Percentiles rank a stretch among this genome's conserved stretches.
Evolutionary conservation across 2,797 vertebrate genomes (phyloP).

Genomic region (Carapus acus): DNA sequence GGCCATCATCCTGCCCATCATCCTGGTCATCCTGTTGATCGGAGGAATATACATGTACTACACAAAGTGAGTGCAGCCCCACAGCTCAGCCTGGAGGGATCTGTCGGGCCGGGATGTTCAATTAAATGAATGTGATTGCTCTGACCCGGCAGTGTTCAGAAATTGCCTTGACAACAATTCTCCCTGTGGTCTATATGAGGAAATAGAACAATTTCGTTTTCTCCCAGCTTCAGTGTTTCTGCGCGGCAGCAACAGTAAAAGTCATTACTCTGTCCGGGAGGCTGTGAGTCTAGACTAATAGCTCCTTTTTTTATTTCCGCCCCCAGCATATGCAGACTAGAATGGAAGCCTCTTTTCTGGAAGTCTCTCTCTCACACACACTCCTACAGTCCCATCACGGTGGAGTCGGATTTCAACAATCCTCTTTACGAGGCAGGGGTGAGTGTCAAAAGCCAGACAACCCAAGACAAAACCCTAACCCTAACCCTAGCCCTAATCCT

Average conservation of each 20-base stretch:
- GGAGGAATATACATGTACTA: conserved; percentile 92
- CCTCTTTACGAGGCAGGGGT: conserved; percentile 94
- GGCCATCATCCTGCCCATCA: conserved; percentile 87
- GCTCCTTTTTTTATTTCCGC: conserved; percentile 11
- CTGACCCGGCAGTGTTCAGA: too few species aligned
- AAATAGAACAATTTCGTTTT: too few species aligned
- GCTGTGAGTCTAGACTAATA: background rate
- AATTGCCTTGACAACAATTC: too few species aligned
- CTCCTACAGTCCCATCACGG: conserved; percentile 90
- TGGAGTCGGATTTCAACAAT: conserved; percentile 92
- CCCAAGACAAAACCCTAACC: too few species aligned
- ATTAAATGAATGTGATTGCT: too few species aligned
- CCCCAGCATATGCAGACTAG: conserved; percentile 78
- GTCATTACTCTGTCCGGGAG: background rate
- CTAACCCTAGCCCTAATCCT: too few species aligned
- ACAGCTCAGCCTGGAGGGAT: too few species aligned
- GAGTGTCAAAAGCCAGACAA: conserved; percentile 60
- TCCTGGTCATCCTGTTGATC: conserved; percentile 87
- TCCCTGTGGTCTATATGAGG: too few species aligned
- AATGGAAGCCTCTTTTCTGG: conserved; percentile 88
- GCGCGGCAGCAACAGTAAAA: too few species aligned
- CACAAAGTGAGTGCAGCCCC: conserved; percentile 78
- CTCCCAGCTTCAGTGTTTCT: too few species aligned
- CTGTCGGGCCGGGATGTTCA: too few species aligned
- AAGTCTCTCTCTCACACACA: conserved; percentile 88